Conservation (phyloP, 2,888 invertebrate species). For the Gibbula magus region DNA sequence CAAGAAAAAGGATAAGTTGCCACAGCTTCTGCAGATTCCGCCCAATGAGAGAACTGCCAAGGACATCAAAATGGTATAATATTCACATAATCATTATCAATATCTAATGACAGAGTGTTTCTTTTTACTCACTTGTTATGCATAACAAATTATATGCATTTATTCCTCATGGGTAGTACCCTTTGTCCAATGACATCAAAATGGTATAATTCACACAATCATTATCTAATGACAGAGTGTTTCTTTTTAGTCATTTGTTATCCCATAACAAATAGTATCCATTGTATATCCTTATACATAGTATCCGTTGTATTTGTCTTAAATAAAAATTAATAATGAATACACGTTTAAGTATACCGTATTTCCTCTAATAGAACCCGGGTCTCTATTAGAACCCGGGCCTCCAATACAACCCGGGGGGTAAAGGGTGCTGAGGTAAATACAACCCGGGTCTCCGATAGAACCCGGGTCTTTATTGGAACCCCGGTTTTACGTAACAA, state of each 20-base stretch:
- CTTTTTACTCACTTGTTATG: background rate
- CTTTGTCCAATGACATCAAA: background rate
- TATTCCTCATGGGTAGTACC: background rate
- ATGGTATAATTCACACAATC: background rate
- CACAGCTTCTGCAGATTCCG: constrained; percentile 2
- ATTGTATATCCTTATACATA: background rate
- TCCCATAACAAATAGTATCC: background rate
- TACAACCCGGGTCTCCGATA: too few relatives aligned
- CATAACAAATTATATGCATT: background rate
- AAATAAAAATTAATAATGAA: too few relatives aligned
- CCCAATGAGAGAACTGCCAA: background rate
- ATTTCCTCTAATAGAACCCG: too few relatives aligned
- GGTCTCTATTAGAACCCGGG: too few relatives aligned
- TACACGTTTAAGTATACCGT: too few relatives aligned
- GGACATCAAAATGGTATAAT: constrained; percentile 4
- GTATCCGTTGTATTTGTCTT: background rate
- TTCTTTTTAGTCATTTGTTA: background rate
- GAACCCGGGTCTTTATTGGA: too few relatives aligned
- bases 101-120: too few relatives aligned
- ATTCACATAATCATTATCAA: background rate
- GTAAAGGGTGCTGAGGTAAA: too few relatives aligned
- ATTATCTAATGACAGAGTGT: too few relatives aligned
- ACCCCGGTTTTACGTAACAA: too few relatives aligned
- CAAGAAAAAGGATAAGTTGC: background rate
- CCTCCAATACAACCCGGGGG: too few relatives aligned